phyloP scores from a whole-genome alignment of 2,113 vertebrate species.

The Octodon degus region DNA sequence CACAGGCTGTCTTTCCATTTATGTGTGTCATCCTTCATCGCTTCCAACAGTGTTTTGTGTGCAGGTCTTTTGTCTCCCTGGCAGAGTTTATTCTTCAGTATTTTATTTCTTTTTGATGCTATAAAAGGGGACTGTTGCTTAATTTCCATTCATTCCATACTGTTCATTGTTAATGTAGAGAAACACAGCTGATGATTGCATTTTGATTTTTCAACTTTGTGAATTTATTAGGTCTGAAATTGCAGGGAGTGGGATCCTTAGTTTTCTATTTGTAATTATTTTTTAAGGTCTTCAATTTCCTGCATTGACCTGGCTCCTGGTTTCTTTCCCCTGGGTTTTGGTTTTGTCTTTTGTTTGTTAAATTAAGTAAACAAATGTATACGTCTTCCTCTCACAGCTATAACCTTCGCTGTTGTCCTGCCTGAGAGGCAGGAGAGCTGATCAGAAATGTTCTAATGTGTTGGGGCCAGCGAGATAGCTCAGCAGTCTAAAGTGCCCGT shows the following conservation, averaged over 20 bases:
- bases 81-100: background rate
- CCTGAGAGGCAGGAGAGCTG: background rate
- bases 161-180: background rate
- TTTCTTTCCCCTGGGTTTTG: background rate
- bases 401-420: background rate
- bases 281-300: background rate
- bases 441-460: background rate
- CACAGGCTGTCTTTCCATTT: background rate
- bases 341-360: background rate
- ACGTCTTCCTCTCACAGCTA: background rate
- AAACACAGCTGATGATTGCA: background rate
- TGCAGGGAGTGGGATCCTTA: background rate
- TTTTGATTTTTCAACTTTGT: conserved; percentile 16
- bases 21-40: conserved; percentile 11
- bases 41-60: background rate
- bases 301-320: background rate
- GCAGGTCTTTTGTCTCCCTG: background rate
- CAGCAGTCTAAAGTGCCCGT: no score
- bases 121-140: background rate
- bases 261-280: background rate
- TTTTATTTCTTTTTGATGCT: conserved; percentile 27
- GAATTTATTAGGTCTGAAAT: conserved; percentile 16
- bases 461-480: no score
- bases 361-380: background rate
- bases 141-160: background rate